These are phyloP conservation scores for Lasioglossum calceatum DNA, from an alignment of 2,888 invertebrate genomes.

Conservation along the genomic window DNA sequence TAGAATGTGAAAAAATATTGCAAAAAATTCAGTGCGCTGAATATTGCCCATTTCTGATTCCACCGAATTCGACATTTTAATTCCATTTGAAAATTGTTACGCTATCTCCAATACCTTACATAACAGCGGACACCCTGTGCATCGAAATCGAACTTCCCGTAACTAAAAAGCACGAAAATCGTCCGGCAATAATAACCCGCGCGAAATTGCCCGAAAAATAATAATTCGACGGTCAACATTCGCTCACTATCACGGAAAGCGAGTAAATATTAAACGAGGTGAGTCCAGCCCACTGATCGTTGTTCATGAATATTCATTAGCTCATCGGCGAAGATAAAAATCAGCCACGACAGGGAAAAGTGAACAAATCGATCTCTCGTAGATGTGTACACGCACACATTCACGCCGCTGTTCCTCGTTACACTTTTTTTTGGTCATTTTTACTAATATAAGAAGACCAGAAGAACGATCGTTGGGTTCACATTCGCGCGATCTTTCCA, in stretches of 20 bases:
- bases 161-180: not conserved
- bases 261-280: slow-evolving; percentile 47
- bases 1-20: not conserved
- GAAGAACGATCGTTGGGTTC: not conserved
- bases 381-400: not conserved
- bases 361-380: not conserved
- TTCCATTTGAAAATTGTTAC: not conserved
- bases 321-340: slow-evolving; percentile 38
- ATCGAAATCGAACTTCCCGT: too few species aligned
- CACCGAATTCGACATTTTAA: too few species aligned
- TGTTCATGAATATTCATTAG: slow-evolving; percentile 52
- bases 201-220: not conserved
- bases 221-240: slow-evolving; percentile 2
- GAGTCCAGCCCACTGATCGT: not conserved
- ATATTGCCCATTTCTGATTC: too few species aligned
- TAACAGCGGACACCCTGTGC: not conserved
- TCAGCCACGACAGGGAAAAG: slow-evolving; percentile 2
- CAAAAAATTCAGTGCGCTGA: not conserved
- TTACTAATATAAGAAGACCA: not conserved
- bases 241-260: not conserved
- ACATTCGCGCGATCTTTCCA: not conserved
- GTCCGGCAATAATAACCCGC: not conserved
- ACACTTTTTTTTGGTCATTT: not conserved
- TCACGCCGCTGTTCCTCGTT: not conserved
- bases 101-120: not conserved